phyloP scores from a whole-genome alignment of 2,113 vertebrate genomes.

The Eulemur macaco region DNA sequence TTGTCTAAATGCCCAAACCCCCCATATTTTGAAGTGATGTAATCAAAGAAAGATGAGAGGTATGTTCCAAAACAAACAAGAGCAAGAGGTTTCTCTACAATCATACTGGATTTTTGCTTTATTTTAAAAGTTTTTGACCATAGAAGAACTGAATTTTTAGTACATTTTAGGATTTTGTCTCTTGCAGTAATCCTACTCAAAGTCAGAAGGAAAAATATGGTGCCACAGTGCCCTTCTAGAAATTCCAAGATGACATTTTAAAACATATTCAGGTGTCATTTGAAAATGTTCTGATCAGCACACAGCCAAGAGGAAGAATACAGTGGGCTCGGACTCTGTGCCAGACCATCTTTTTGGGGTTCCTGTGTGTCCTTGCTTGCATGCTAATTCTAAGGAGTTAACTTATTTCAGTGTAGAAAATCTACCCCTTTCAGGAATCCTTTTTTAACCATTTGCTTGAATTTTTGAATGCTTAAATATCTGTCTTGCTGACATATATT shows the following conservation, averaged over 20 bases:
- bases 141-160: not conserved
- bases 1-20: not conserved
- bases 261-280: not conserved
- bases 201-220: not conserved
- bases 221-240: not conserved
- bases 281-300: not conserved
- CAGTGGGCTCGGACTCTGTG: rapidly evolving
- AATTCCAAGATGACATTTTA: not conserved
- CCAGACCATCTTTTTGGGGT: too few relatives aligned
- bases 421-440: not conserved
- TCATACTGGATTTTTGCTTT: not conserved
- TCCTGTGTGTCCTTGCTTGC: not conserved
- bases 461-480: not conserved
- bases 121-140: not conserved
- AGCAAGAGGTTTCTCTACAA: not conserved
- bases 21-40: not conserved
- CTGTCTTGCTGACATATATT: not conserved
- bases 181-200: not conserved
- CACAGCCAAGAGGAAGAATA: not conserved
- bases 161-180: not conserved
- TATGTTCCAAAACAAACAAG: not conserved
- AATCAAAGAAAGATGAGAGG: not conserved
- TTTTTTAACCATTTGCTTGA: slow-evolving; percentile 18
- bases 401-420: not conserved
- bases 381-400: not conserved